phyloP scores from a whole-genome alignment of 2,797 vertebrate genomes.

The Ctenopoma kingsleyae region DNA sequence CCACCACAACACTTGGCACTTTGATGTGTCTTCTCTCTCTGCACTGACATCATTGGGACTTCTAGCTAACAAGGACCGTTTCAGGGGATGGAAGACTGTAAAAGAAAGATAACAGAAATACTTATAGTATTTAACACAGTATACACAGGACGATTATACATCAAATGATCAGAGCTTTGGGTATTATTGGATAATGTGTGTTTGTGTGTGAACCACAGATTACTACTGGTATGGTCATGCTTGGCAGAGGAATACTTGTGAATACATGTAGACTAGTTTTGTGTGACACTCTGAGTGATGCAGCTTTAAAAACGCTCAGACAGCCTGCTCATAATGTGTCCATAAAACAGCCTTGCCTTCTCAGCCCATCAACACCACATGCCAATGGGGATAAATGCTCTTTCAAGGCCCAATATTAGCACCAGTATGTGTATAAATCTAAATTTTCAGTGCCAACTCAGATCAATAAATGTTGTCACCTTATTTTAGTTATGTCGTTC shows the following conservation, averaged over 20 bases:
- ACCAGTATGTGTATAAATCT: conserved; percentile 69
- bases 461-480: conserved; percentile 70
- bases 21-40: conserved; percentile 51
- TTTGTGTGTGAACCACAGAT: conserved; percentile 31
- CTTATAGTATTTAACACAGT: conserved; percentile 57
- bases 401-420: conserved; percentile 65
- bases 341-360: conserved; percentile 77
- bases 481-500: conserved; percentile 38
- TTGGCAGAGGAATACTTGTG: conserved; percentile 39
- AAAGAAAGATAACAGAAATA: conserved; percentile 63
- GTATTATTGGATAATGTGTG: conserved; percentile 51
- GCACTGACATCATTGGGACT: conserved; percentile 55
- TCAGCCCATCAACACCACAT: conserved; percentile 72
- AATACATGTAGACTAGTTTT: conserved; percentile 52
- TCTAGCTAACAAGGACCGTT: conserved; percentile 48
- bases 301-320: conserved; percentile 75
- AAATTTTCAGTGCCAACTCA: conserved; percentile 59
- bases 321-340: conserved; percentile 80
- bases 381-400: conserved; percentile 78
- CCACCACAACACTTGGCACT: conserved; percentile 55
- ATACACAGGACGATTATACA: conserved; percentile 51
- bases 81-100: conserved; percentile 46
- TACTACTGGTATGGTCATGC: conserved; percentile 14
- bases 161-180: conserved; percentile 50
- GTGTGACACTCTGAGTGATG: conserved; percentile 77